phyloP scores from a whole-genome alignment of 2,113 vertebrate species.

The Grantiella picta region DNA sequence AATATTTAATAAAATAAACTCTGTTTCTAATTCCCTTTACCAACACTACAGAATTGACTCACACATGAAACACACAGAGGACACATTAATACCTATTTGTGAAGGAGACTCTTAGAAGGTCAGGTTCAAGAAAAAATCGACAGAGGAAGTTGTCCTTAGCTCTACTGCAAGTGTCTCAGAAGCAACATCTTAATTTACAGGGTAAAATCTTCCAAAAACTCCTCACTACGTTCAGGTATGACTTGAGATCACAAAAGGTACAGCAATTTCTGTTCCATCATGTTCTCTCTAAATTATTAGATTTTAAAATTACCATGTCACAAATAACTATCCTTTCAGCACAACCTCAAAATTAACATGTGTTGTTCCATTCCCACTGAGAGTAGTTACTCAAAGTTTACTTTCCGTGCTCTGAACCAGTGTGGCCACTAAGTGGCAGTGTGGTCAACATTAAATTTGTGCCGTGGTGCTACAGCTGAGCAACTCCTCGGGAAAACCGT shows the following conservation, averaged over 20 bases:
- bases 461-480: not conserved
- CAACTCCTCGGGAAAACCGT: not conserved
- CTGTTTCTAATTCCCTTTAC: not conserved
- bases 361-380: rapidly evolving
- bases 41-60: not conserved
- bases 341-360: not conserved
- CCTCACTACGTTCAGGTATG: not conserved
- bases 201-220: not conserved
- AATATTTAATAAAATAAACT: not conserved
- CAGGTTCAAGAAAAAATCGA: not conserved
- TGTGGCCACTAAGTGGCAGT: slow-evolving; percentile 46
- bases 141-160: not conserved
- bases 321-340: not conserved
- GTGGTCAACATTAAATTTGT: not conserved
- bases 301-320: not conserved
- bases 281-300: rapidly evolving
- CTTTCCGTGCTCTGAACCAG: not conserved
- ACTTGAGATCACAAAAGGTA: not conserved
- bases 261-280: not conserved
- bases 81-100: not conserved
- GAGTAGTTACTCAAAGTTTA: rapidly evolving
- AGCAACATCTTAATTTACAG: not conserved
- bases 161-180: not conserved
- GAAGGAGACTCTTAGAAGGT: not conserved
- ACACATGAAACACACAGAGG: not conserved